Base-by-base conservation (phyloP, 2,113 vertebrate species). In the Scophthalmus maximus region DNA sequence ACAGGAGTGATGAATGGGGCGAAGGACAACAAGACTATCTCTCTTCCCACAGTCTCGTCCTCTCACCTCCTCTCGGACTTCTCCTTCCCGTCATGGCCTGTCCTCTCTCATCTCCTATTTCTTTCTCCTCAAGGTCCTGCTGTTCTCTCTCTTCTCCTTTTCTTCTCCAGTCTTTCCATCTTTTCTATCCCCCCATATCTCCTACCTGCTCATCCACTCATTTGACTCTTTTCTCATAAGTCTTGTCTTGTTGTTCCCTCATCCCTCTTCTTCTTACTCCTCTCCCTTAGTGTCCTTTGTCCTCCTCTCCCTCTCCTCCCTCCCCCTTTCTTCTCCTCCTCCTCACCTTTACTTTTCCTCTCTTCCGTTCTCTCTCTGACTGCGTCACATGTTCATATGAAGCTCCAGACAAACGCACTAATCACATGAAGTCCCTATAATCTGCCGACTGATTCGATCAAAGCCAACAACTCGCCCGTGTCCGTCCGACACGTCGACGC, bases 361-460 rank as follows among this genome's bases (percentile, higher is more conserved):
- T n/a, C 17, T 57, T 25, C 44, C 10, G 5, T 40, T 46, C 58
- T 62, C 34, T 10, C 22, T 50, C 57, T 56, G 29, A 14, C 2
- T 57, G 15, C 34, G 38, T 59, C 49, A 25, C 67, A 55, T 68
- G 34, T 18, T 55, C 60, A 46, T 5, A 60, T 47, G 44, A 60
- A 5, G 29, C 55, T 67, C 22, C 32, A 29, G 56, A 38, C 61
- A 61, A 34, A 59, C 59, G 17, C 70, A 62, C 60, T 82, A 85
- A 87, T 85, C 84, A 53, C 66, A 78, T 76, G 64, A 78, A 65
- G 44, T 34, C 4, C 55, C 63, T 27, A 17, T 87, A 85, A 88
- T 76, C 66, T 76, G 27, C 5, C 42, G 60, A 49, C 34, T 81
- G 69, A 88, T 86, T 77, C 50, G 72, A 86, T 88, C 75, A 79